A percentile compares a stretch with the other conserved stretches of the same genome.
Evolutionary conservation across 2,797 vertebrate genomes (phyloP).

Genomic region (Tragopan temminckii): DNA sequence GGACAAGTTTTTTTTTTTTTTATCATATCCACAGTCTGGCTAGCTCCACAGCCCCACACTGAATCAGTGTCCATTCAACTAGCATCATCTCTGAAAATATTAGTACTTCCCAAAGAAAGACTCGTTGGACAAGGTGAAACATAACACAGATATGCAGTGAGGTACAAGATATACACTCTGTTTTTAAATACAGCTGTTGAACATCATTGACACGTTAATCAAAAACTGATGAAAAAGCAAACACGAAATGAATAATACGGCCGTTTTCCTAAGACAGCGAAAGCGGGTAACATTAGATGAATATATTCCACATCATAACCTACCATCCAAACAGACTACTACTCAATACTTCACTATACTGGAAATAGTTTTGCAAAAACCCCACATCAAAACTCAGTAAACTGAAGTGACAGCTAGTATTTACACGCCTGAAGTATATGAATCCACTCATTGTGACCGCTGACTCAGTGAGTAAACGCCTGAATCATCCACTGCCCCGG

Average conservation of each 20-base stretch:
- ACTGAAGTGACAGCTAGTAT: neutral
- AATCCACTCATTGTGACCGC: conserved; percentile 61
- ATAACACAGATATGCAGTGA: neutral
- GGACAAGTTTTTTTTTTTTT: neutral
- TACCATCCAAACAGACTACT: accelerated
- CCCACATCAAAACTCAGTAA: neutral
- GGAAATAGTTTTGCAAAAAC: conserved; percentile 21
- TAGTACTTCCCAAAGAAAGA: neutral
- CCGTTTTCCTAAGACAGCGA: neutral
- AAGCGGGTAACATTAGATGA: neutral
- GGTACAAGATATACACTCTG: neutral
- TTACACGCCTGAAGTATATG: neutral
- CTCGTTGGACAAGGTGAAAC: neutral
- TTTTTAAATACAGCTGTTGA: neutral
- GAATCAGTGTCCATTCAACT: neutral
- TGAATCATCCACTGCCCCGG: conserved; percentile 56
- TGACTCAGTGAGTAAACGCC: conserved; percentile 60
- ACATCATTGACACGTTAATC: neutral
- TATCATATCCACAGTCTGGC: neutral
- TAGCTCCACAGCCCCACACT: neutral
- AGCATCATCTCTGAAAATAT: neutral
- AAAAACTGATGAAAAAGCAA: neutral
- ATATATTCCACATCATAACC: accelerated
- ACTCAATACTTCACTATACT: neutral
- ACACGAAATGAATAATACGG: neutral